Evolutionary conservation across 53 echinoderm and acorn worm species (phyloP).

Genomic region (Astropecten irregularis): DNA sequence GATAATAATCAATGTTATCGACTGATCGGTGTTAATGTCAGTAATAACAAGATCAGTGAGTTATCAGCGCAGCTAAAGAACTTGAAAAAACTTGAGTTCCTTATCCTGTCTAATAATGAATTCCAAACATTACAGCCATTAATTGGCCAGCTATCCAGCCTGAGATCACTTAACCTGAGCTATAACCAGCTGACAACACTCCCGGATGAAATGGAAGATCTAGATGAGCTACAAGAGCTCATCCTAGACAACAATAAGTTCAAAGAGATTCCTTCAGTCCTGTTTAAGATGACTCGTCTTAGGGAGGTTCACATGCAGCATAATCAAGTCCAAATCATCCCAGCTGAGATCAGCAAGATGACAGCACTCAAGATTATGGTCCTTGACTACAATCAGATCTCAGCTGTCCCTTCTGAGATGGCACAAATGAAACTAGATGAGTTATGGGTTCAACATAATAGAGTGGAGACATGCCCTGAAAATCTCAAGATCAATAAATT

Average conservation of each 20-base stretch:
- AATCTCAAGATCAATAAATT: slow-evolving; percentile 61
- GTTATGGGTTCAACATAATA: slow-evolving; percentile 76
- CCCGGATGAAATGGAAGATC: slow-evolving; percentile 77
- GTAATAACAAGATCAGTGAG: slow-evolving; percentile 71
- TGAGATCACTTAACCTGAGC: slow-evolving; percentile 79
- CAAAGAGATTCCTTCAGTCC: slow-evolving; percentile 71
- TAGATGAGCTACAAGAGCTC: slow-evolving; percentile 82
- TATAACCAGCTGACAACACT: slow-evolving; percentile 73
- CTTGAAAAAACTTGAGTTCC: slow-evolving; percentile 76
- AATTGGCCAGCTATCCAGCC: slow-evolving; percentile 72
- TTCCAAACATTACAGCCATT: slow-evolving; percentile 73
- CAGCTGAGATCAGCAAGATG: slow-evolving; percentile 75
- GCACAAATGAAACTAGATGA: slow-evolving; percentile 77
- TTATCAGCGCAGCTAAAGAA: slow-evolving; percentile 72
- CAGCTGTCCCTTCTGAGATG: slow-evolving; percentile 69
- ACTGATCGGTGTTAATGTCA: slow-evolving; percentile 75
- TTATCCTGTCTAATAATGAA: slow-evolving; percentile 77
- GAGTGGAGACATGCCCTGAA: slow-evolving; percentile 70
- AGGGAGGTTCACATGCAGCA: slow-evolving; percentile 81
- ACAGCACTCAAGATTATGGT: slow-evolving; percentile 69
- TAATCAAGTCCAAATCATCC: slow-evolving; percentile 71
- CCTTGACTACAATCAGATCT: slow-evolving; percentile 80
- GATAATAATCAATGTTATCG: slow-evolving; percentile 17
- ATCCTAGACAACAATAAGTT: slow-evolving; percentile 83
- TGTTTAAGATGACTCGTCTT: slow-evolving; percentile 69